Percentiles rank a stretch among this genome's conserved stretches.
These are phyloP conservation scores for Agapostemon virescens DNA, from an alignment of 2,888 invertebrate species.

Conservation along the genomic window DNA sequence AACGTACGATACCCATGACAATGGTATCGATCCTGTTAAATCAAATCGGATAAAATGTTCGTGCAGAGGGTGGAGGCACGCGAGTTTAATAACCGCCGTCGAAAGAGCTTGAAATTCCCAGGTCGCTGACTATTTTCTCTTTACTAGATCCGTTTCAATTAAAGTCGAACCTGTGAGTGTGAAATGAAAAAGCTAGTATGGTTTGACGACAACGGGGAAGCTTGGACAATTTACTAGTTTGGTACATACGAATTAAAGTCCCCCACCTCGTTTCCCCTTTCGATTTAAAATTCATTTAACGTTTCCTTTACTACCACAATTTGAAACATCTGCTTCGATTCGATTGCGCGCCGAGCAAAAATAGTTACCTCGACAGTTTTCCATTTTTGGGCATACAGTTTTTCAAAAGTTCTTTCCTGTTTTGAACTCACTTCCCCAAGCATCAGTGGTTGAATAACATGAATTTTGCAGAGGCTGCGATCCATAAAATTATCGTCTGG, in stretches of 20 bases:
- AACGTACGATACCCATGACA: slow-evolving; percentile 5
- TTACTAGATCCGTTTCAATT: slow-evolving; percentile 44
- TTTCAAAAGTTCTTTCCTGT: not conserved
- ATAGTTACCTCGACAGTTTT: not conserved
- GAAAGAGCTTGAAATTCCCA: slow-evolving; percentile 21
- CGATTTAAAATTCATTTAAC: slow-evolving; percentile 15
- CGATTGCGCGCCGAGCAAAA: not conserved
- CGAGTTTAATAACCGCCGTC: slow-evolving; percentile 27
- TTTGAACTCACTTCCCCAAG: too few relatives aligned
- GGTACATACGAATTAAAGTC: slow-evolving; percentile 32
- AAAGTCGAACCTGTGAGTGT: slow-evolving; percentile 20
- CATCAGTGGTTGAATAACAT: not conserved
- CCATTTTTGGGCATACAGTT: not conserved
- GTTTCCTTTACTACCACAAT: not conserved
- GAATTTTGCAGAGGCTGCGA: not conserved
- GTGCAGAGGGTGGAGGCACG: not conserved
- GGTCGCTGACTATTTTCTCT: slow-evolving; percentile 18
- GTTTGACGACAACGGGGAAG: not conserved
- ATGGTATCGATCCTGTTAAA: slow-evolving; percentile 24
- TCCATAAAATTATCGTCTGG: not conserved
- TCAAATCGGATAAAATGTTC: slow-evolving; percentile 27
- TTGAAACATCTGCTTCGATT: not conserved
- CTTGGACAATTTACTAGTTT: slow-evolving; percentile 22
- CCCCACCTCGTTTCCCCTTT: not conserved
- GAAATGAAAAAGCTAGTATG: not conserved